Percentiles rank a stretch among this genome's conserved stretches.
phyloP scores from a whole-genome alignment of 1,140 invertebrate genomes.

The Caenorhabditis brenneri region DNA sequence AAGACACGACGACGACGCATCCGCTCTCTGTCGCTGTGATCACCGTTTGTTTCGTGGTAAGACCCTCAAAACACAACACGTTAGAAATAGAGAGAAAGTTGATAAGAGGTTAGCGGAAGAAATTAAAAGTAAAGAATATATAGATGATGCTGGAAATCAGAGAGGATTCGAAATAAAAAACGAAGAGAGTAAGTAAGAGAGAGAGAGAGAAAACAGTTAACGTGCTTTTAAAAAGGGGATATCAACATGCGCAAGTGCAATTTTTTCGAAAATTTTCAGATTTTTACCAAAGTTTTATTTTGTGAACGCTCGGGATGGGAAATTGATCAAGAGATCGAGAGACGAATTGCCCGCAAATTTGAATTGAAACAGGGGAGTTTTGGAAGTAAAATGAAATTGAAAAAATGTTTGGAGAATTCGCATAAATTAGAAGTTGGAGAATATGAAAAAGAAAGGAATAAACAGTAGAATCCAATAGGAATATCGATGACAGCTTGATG shows the following conservation, averaged over 20 bases:
- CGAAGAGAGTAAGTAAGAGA: neutral
- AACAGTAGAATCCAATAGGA: neutral
- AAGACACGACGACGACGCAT: conserved; percentile 41
- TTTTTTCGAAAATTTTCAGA: neutral
- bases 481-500: neutral
- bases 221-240: neutral
- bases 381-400: neutral
- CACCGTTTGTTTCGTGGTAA: conserved; percentile 20
- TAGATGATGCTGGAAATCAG: neutral
- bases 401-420: neutral
- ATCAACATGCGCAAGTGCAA: neutral
- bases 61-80: conserved; percentile 35
- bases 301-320: conserved; percentile 9
- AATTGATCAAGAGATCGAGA: conserved; percentile 1
- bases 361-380: neutral
- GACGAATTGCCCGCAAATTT: neutral
- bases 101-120: neutral
- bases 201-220: neutral
- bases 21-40: conserved; percentile 3
- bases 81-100: neutral
- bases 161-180: neutral
- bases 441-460: conserved; percentile 15
- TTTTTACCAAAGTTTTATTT: neutral
- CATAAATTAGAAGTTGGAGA: neutral
- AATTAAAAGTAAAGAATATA: too few relatives aligned